Percentiles rank a stretch among this genome's conserved stretches.
Conservation (phyloP, 2,797 vertebrate genomes). For the Myotis pilosus region DNA sequence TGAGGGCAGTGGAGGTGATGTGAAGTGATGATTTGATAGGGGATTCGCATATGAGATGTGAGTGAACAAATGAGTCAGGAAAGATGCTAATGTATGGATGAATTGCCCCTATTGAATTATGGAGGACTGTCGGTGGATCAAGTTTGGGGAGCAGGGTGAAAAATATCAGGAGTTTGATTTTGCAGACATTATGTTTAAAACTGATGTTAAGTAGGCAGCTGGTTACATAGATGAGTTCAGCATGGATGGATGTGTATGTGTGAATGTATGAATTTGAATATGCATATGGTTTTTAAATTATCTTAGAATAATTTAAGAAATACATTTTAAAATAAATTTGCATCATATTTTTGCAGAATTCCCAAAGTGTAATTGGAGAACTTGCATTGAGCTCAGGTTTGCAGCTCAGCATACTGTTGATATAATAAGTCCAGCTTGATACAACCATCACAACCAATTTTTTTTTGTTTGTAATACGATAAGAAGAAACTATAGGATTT, state of each 20-base stretch:
- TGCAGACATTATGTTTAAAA: not conserved
- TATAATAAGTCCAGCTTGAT: not conserved
- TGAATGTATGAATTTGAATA: not conserved
- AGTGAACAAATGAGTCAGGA: not conserved
- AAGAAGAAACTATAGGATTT: not conserved
- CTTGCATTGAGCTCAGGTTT: not conserved
- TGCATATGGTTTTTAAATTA: not conserved
- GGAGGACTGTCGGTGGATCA: not conserved
- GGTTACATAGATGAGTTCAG: not conserved
- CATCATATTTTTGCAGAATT: not conserved
- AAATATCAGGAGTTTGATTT: not conserved
- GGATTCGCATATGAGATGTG: not conserved
- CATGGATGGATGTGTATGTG: not conserved
- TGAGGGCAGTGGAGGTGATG: not conserved
- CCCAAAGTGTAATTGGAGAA: not conserved
- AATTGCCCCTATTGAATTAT: not conserved
- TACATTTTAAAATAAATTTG: conserved; percentile 18
- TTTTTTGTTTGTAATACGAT: not conserved
- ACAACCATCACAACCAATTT: not conserved
- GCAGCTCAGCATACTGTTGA: not conserved
- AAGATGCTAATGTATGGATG: not conserved
- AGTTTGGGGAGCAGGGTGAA: not conserved
- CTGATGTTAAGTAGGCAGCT: not conserved
- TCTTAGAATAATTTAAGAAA: conserved; percentile 33
- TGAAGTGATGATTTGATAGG: not conserved